Conservation (phyloP, 2,113 vertebrate genomes). For the Hyaena hyaena region DNA sequence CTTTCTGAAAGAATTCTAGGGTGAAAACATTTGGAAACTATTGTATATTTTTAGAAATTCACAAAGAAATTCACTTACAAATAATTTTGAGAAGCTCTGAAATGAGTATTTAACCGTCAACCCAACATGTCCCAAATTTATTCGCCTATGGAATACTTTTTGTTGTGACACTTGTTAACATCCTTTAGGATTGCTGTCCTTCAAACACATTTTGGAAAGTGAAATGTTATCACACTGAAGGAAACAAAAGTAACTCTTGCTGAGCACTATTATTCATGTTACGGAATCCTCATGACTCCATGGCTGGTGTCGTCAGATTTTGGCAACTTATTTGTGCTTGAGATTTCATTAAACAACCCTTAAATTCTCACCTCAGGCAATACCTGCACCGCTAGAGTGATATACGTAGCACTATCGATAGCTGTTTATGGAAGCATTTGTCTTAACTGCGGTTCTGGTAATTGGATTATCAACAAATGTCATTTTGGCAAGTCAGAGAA, state of each 20-base stretch:
- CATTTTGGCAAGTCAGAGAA: neutral
- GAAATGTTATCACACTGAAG: neutral
- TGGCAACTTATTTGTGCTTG: neutral
- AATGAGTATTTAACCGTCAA: neutral
- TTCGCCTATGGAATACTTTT: neutral
- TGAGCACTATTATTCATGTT: neutral
- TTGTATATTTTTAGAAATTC: neutral
- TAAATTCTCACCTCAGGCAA: neutral
- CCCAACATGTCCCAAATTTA: neutral
- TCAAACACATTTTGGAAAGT: neutral
- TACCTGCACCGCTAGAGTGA: neutral
- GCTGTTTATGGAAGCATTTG: neutral
- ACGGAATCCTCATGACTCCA: neutral
- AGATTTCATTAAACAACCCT: neutral
- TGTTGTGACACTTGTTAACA: neutral
- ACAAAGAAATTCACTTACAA: neutral
- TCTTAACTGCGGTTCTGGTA: neutral
- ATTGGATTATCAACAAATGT: neutral
- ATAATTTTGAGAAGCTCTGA: neutral
- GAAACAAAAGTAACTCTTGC: neutral
- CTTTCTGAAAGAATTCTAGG: neutral
- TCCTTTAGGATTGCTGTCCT: neutral
- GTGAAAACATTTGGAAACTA: neutral
- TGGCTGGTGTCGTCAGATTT: neutral
- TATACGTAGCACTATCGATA: neutral